These are phyloP conservation scores for Hephaestus fuliginosus DNA, from an alignment of 2,797 vertebrate genomes.

Conservation along the genomic window DNA sequence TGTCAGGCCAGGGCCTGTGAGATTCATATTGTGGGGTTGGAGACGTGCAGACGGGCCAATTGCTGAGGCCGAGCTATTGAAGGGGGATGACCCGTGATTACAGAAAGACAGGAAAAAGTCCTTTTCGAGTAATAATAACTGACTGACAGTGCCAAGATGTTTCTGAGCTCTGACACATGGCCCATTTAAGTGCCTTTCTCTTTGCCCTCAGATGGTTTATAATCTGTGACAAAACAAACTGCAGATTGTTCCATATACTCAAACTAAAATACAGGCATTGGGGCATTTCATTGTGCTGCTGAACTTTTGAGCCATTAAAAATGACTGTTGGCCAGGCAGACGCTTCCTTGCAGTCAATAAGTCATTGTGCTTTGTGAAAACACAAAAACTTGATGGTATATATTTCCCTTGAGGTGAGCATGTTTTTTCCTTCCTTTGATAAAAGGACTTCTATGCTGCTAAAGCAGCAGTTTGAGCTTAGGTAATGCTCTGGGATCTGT, in stretches of 20 bases:
- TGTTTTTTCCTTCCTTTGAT: constrained; percentile 64
- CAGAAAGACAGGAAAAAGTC: constrained; percentile 58
- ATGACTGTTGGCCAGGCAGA: constrained; percentile 28
- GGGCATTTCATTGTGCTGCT: neutral
- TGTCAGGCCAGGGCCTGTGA: constrained; percentile 62
- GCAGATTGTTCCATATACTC: constrained; percentile 30
- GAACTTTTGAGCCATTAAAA: constrained; percentile 38
- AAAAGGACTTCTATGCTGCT: constrained; percentile 65
- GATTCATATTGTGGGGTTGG: constrained; percentile 74
- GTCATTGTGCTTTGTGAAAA: constrained; percentile 53
- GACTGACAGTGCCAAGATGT: constrained; percentile 65
- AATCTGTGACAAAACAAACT: constrained; percentile 53
- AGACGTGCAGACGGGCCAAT: constrained; percentile 70
- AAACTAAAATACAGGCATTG: constrained; percentile 5
- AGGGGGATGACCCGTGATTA: constrained; percentile 71
- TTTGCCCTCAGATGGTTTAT: constrained; percentile 46
- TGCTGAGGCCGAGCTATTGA: constrained; percentile 62
- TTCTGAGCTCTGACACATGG: constrained; percentile 66
- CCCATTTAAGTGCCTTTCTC: constrained; percentile 50
- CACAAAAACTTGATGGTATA: constrained; percentile 35
- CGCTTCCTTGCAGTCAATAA: constrained; percentile 47
- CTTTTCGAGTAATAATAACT: constrained; percentile 65
- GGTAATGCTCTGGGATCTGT: constrained; percentile 72
- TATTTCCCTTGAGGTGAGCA: constrained; percentile 41
- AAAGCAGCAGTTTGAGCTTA: constrained; percentile 71